Percentiles rank a stretch among this genome's conserved stretches.
Conservation (phyloP, 1,140 invertebrate genomes). For the Cyrtorhinus lividipennis region DNA sequence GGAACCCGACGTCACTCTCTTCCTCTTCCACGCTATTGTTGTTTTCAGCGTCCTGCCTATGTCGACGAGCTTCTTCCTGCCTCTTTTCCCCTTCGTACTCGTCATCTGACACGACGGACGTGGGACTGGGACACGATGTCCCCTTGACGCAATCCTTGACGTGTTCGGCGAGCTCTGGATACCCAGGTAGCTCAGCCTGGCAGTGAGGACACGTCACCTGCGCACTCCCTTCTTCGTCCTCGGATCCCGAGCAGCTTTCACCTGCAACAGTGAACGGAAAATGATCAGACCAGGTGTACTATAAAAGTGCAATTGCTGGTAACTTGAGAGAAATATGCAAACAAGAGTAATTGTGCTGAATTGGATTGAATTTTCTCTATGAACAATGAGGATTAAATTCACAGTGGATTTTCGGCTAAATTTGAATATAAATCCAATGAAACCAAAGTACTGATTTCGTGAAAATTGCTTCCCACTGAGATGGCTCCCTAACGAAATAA, state of each 20-base stretch:
- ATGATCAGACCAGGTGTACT: too few relatives aligned
- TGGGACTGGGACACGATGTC: slow-evolving; percentile 13
- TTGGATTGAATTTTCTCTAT: too few relatives aligned
- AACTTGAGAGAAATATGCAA: too few relatives aligned
- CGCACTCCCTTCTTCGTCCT: slow-evolving; percentile 22
- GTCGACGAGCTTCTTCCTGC: slow-evolving; percentile 39
- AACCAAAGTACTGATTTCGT: too few relatives aligned
- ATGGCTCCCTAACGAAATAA: too few relatives aligned
- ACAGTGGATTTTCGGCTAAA: too few relatives aligned
- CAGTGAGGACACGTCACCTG: slow-evolving; percentile 23
- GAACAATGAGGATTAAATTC: too few relatives aligned
- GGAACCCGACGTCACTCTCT: slow-evolving; percentile 34
- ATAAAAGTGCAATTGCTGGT: too few relatives aligned
- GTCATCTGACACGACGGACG: slow-evolving; percentile 36
- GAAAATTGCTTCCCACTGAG: too few relatives aligned
- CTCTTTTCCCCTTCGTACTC: slow-evolving; percentile 40
- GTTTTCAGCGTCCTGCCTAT: slow-evolving; percentile 59
- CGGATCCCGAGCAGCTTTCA: slow-evolving; percentile 23
- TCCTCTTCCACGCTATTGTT: slow-evolving; percentile 46
- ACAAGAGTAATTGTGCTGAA: too few relatives aligned
- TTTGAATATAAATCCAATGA: too few relatives aligned
- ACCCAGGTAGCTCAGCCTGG: slow-evolving; percentile 23
- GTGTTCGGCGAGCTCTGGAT: slow-evolving; percentile 25
- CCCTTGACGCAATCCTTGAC: slow-evolving; percentile 23
- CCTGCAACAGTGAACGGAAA: slow-evolving; percentile 23